A percentile compares a stretch with the other conserved stretches of the same genome.
These are phyloP conservation scores for Dorcus parallelipipedus DNA, from an alignment of 2,888 invertebrate genomes.

Conservation along the genomic window DNA sequence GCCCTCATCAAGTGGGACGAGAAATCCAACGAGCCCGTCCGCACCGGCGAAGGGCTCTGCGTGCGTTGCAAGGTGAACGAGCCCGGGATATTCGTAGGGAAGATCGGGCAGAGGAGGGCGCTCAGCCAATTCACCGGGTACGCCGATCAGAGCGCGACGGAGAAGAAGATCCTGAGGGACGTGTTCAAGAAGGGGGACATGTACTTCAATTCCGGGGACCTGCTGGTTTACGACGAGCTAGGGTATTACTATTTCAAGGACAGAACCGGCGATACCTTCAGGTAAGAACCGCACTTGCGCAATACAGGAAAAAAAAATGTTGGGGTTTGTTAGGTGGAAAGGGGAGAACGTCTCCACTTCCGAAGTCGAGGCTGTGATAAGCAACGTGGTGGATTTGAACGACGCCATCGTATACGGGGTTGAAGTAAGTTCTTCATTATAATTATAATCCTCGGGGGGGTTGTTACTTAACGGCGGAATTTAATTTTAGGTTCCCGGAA, in stretches of 20 bases:
- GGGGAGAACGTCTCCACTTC: constrained; percentile 97
- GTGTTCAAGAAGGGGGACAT: constrained; percentile 81
- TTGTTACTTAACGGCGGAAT: no score
- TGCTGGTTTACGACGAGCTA: constrained; percentile 85
- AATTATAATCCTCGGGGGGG: no score
- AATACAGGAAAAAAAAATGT: no score
- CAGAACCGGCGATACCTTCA: constrained; percentile 80
- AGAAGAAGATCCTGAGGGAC: constrained; percentile 67
- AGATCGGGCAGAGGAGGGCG: constrained; percentile 53
- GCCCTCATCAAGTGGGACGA: constrained; percentile 64
- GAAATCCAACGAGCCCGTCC: constrained; percentile 68
- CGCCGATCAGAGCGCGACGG: constrained; percentile 62
- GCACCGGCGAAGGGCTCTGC: constrained; percentile 70
- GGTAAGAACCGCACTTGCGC: constrained; percentile 37
- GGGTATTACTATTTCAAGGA: constrained; percentile 93
- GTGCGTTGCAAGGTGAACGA: constrained; percentile 77
- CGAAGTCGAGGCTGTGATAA: constrained; percentile 90
- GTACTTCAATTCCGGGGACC: constrained; percentile 89
- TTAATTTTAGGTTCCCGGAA: constrained; percentile 62
- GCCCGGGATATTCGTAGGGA: constrained; percentile 81
- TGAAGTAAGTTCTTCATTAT: constrained; percentile 57
- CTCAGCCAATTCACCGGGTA: constrained; percentile 69
- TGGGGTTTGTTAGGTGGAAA: constrained; percentile 61
- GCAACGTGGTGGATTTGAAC: constrained; percentile 68
- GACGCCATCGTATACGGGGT: constrained; percentile 87